phyloP scores from a whole-genome alignment of 2,888 invertebrate species.

The Synanthedon myopaeformis region DNA sequence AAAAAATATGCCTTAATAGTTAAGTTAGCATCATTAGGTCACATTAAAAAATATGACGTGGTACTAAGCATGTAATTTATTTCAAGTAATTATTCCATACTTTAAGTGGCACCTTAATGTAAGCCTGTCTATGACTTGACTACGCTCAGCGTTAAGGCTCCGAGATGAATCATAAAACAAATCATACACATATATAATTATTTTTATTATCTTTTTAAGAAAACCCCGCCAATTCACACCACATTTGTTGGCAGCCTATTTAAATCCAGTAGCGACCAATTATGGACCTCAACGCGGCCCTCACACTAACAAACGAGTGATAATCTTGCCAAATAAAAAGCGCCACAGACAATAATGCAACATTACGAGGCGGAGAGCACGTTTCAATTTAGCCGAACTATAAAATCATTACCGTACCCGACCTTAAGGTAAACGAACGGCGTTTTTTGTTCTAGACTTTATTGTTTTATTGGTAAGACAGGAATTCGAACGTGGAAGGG shows the following conservation, averaged over 20 bases:
- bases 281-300: slow-evolving; percentile 23
- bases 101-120: too few relatives aligned
- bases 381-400: not conserved
- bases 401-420: not conserved
- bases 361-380: not conserved
- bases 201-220: not conserved
- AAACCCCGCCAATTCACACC: slow-evolving; percentile 36
- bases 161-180: too few relatives aligned
- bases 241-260: slow-evolving; percentile 45
- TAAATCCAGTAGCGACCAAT: slow-evolving; percentile 51
- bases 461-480: not conserved
- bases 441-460: not conserved
- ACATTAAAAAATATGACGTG: too few relatives aligned
- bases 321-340: too few relatives aligned
- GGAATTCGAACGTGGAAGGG: not conserved
- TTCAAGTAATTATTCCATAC: too few relatives aligned
- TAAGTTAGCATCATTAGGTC: too few relatives aligned
- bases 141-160: too few relatives aligned
- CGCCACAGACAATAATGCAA: too few relatives aligned
- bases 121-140: too few relatives aligned
- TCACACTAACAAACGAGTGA: not conserved
- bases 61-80: too few relatives aligned
- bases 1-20: too few relatives aligned
- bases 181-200: too few relatives aligned
- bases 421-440: not conserved